Base-by-base conservation (phyloP, 2,113 vertebrate genomes). In the Nerophis ophidion region DNA sequence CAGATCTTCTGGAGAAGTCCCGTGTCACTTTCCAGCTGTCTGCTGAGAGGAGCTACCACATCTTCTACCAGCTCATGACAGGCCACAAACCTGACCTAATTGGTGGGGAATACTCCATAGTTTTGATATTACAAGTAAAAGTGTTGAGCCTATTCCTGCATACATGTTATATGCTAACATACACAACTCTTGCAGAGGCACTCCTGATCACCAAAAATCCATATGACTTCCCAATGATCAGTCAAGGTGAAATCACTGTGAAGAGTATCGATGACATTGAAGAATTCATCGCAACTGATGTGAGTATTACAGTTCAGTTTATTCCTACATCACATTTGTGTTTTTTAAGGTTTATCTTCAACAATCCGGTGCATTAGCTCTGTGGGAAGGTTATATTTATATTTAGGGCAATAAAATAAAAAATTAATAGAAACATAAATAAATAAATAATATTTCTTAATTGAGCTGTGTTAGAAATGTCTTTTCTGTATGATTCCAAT, bases 11-110 rank as follows among this genome's bases (percentile, higher is more conserved):
- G 70, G 87, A 86, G 54, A 79, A 78, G 54, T 77, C 74, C 49
- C 70, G 76, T 56, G 74, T 84, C 48, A 80, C 75, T 0, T 88
- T 81, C 63, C 87, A 88, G 75, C 63, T 88, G 66, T 87, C 75
- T 63, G 87, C 87, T 76, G 87, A 88, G 80, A 87, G 87, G 61
- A 88, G 87, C 65, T 88, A 87, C 71, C 87, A 88, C 73, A 88
- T 88, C 72, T 88, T 88, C 80, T 88, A 88, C 42, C 87, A 88
- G 72, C 84, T 88, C 33, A 73, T 60, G 40, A 89, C 87, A 36
- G 87, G 87, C 46, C 83, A 89, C 83, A 87, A 89, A 59, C 81
- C 87, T 56, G 85, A 89, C 57, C 70, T 86, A 10, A 47, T 88
- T 33, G 84, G 86, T 87, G 42, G 3, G 57, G 5, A 75, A 56